Evolutionary conservation across 2,113 vertebrate species (phyloP), one percentile per base, ranked within the genome.

Genomic region (Diglossa brunneiventris): DNA sequence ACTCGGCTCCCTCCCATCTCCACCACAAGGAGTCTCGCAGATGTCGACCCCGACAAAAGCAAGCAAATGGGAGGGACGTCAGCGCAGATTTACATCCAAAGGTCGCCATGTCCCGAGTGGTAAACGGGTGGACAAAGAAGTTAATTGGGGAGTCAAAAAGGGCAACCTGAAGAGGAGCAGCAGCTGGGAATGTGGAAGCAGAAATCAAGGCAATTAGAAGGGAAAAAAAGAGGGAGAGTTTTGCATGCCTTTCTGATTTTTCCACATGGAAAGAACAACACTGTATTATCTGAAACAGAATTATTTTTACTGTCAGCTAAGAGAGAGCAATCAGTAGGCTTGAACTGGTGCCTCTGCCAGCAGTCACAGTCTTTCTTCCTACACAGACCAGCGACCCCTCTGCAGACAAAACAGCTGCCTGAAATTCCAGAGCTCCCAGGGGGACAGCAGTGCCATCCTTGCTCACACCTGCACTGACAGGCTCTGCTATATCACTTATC

Each of bases 91-190:
- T 96, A 96, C 93, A 94, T 89, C 86, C 88, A 93, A 93, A 96
- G 93, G 94, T 96, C 92, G 33, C 72, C 69, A n/a, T 80, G 93
- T 93, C 88, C 90, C 58, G 75, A 95, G 92, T 95, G 95, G 93
- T 96, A 96, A 96, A 95, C 2, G 85, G 83, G 64, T 90, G 92
- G 92, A 97, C 92, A 97, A 96, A 96, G 96, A 95, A 95, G 90
- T 93, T 96, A 97, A 96, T 95, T 63, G 13, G 86, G 90, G 83
- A 97, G 94, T 96, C 94, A 95, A 63, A 96, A 95, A 92, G 92
- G 94, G 96, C 90, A 92, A 83, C 91, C 87, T 94, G 90, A 94
- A 94, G 96, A 91, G 90, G 89, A 91, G 62, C 15, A 17, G 94
- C 95, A 96, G 90, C 92, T 95, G 95, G 86, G 88, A 96, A 78